A percentile compares a stretch with the other conserved stretches of the same genome.
These are phyloP conservation scores for Myoxocephalus aenaeus DNA, from an alignment of 2,797 vertebrate species.

Conservation along the genomic window DNA sequence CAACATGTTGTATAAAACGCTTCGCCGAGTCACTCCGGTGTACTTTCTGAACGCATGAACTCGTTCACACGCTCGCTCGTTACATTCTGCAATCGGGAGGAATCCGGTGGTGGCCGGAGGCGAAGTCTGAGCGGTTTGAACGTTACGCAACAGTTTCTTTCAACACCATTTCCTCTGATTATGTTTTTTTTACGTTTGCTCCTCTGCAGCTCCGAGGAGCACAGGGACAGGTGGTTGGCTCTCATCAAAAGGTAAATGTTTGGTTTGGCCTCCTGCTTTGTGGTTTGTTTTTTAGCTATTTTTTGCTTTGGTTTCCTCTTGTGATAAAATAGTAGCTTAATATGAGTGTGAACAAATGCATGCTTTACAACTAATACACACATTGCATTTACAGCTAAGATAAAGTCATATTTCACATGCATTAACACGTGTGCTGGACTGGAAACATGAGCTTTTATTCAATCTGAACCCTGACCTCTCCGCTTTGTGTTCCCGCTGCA, in stretches of 20 bases:
- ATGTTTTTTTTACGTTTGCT: constrained; percentile 37
- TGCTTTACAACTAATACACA: not conserved
- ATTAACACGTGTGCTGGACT: too few relatives aligned
- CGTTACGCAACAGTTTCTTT: constrained; percentile 44
- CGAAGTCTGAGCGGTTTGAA: constrained; percentile 5
- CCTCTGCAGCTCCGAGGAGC: constrained; percentile 87
- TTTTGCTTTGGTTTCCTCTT: not conserved
- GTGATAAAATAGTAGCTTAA: not conserved
- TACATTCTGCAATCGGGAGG: constrained; percentile 25
- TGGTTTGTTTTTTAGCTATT: not conserved
- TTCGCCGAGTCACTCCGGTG: too few relatives aligned
- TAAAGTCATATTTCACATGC: not conserved
- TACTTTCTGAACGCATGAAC: too few relatives aligned
- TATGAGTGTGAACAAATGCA: not conserved
- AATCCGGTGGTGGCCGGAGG: constrained; percentile 40
- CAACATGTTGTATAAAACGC: too few relatives aligned
- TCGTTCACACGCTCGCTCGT: not conserved
- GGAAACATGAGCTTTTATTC: not conserved
- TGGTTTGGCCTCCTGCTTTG: not conserved
- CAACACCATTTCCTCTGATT: constrained; percentile 36
- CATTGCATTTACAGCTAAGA: not conserved
- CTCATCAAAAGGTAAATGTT: constrained; percentile 90
- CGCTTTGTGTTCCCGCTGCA: not conserved
- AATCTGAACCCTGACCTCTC: not conserved
- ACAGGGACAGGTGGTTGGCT: constrained; percentile 91